Evolutionary conservation across 92 coral and sea anemone species (phyloP).

Genomic region (Paragorgia papillata): DNA sequence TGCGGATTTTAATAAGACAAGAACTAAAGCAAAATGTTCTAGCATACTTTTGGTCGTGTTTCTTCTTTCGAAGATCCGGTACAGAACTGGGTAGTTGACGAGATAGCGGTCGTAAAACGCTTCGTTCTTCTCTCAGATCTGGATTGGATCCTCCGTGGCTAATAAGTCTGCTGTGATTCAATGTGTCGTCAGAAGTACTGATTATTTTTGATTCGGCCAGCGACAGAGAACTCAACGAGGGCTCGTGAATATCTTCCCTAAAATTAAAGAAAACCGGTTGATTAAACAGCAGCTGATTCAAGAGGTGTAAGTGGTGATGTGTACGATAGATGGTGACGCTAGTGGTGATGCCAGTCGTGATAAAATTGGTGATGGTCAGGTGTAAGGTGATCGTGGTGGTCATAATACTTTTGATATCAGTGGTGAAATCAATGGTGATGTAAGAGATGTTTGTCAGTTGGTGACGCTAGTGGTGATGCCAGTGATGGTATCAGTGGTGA

Average conservation of each 20-base stretch:
- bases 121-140: constrained; percentile 8
- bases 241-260: background rate
- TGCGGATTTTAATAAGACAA: too few relatives aligned
- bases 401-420: too few relatives aligned
- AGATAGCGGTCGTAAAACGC: constrained; percentile 14
- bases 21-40: background rate
- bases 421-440: too few relatives aligned
- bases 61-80: constrained; percentile 27
- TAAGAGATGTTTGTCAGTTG: background rate
- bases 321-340: background rate
- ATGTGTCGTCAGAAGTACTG: constrained; percentile 21
- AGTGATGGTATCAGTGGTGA: too few relatives aligned
- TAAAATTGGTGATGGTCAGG: too few relatives aligned
- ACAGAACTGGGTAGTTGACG: constrained; percentile 43
- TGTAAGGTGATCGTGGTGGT: too few relatives aligned
- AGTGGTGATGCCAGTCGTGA: background rate
- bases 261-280: background rate
- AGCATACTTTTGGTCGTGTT: background rate
- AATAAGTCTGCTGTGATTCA: constrained; percentile 12
- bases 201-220: constrained; percentile 4
- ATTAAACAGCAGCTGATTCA: background rate
- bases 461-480: too few relatives aligned
- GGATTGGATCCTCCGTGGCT: constrained; percentile 34
- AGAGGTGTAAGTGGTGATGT: background rate
- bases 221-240: background rate